Conservation (phyloP, 2,888 invertebrate species). For the Panorpa germanica region DNA sequence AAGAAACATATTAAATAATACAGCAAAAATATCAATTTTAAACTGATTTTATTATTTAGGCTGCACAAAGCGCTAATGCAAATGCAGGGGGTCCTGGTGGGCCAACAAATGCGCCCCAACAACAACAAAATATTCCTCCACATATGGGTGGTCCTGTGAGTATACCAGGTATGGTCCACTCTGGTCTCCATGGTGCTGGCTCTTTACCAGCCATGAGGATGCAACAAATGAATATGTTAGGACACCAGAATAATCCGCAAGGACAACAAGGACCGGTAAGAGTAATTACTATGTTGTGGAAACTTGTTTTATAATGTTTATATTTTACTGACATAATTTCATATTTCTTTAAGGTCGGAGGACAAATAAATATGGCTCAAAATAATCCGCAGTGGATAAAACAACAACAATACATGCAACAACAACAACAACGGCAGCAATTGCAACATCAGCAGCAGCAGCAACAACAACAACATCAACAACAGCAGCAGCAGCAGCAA, state of each 20-base stretch:
- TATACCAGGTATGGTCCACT: conserved; percentile 19
- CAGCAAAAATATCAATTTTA: background rate
- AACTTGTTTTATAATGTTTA: too few relatives aligned
- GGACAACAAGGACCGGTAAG: conserved; percentile 23
- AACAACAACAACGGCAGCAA: conserved; percentile 29
- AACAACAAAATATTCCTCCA: conserved; percentile 16
- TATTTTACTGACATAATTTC: too few relatives aligned
- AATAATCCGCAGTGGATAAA: conserved; percentile 29
- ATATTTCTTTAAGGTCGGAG: too few relatives aligned
- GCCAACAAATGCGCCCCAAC: conserved; percentile 14
- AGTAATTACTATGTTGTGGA: too few relatives aligned
- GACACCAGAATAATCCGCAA: too few relatives aligned
- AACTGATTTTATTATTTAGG: background rate
- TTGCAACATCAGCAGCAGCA: conserved; percentile 30
- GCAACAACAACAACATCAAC: conserved; percentile 22
- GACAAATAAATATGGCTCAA: too few relatives aligned
- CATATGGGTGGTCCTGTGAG: conserved; percentile 16
- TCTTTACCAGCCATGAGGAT: too few relatives aligned
- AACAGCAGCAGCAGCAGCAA: conserved; percentile 23
- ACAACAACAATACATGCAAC: conserved; percentile 27
- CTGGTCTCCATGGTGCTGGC: too few relatives aligned
- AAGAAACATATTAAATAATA: too few relatives aligned
- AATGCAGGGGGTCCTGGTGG: conserved; percentile 8
- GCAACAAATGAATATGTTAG: too few relatives aligned
- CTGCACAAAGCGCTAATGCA: conserved; percentile 8